Evolutionary conservation across 1,140 invertebrate genomes (phyloP).

Genomic region (Samia ricini): DNA sequence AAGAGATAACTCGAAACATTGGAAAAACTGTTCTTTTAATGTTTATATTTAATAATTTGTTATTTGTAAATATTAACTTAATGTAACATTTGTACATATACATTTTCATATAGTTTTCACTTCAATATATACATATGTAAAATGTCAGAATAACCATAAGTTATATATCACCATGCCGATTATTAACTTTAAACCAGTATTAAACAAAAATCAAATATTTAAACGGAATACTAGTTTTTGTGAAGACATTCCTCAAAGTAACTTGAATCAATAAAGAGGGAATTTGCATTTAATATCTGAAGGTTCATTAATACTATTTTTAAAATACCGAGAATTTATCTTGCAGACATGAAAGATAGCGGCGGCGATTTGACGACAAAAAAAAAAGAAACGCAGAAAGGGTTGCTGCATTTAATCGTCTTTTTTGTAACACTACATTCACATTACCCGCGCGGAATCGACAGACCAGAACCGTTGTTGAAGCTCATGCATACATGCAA

Average conservation of each 20-base stretch:
- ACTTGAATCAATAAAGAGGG: not conserved
- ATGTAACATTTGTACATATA: too few species aligned
- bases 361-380: slow-evolving; percentile 36
- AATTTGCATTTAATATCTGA: not conserved
- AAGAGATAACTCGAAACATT: too few species aligned
- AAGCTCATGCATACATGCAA: slow-evolving; percentile 27
- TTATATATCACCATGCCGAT: too few species aligned
- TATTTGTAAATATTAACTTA: too few species aligned
- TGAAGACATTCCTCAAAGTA: not conserved
- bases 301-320: not conserved
- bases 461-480: slow-evolving; percentile 50
- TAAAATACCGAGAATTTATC: slow-evolving; percentile 1
- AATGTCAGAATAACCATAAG: too few species aligned
- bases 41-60: too few species aligned
- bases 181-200: too few species aligned
- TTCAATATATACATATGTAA: too few species aligned
- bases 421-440: slow-evolving; percentile 47
- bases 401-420: slow-evolving; percentile 40
- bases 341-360: slow-evolving; percentile 33
- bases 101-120: too few species aligned
- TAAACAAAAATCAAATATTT: too few species aligned
- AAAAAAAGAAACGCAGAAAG: slow-evolving; percentile 45
- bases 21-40: too few species aligned
- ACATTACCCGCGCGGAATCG: slow-evolving; percentile 50
- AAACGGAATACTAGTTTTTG: too few species aligned